Conservation (phyloP, 2,888 invertebrate species). For the Apoderus coryli region DNA sequence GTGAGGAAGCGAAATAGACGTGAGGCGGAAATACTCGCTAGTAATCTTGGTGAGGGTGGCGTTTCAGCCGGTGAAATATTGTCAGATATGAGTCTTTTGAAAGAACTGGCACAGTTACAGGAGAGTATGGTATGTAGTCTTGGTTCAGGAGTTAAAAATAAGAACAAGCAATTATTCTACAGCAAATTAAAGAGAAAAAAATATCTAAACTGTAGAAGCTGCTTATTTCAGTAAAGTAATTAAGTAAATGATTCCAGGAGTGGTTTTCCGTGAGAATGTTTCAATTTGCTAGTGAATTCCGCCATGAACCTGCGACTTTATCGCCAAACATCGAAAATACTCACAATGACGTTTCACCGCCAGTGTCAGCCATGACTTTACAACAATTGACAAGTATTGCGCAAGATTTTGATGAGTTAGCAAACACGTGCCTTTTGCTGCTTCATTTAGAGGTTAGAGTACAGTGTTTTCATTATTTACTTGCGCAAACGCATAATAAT, state of each 20-base stretch:
- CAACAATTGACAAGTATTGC: slow-evolving; percentile 57
- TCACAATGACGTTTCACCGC: slow-evolving; percentile 24
- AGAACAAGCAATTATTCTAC: too few species aligned
- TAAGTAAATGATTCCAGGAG: slow-evolving; percentile 39
- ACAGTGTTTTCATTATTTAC: slow-evolving; percentile 88
- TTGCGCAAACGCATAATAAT: slow-evolving; percentile 34
- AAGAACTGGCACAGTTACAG: slow-evolving; percentile 76
- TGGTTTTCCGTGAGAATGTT: slow-evolving; percentile 62
- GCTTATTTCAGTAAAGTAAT: neutral
- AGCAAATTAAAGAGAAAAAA: too few species aligned
- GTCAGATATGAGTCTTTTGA: slow-evolving; percentile 66
- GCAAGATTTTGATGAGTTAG: slow-evolving; percentile 72
- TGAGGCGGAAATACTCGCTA: slow-evolving; percentile 86
- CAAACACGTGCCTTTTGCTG: slow-evolving; percentile 80
- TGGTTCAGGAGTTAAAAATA: too few species aligned
- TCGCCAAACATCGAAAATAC: slow-evolving; percentile 30
- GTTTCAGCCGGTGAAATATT: slow-evolving; percentile 76
- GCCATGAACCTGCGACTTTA: slow-evolving; percentile 33
- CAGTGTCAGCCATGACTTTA: slow-evolving; percentile 41
- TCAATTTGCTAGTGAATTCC: slow-evolving; percentile 40
- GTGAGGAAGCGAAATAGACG: slow-evolving; percentile 64
- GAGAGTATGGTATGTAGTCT: slow-evolving; percentile 65
- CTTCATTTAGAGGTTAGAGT: slow-evolving; percentile 88
- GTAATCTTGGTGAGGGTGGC: slow-evolving; percentile 73
- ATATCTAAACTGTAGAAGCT: too few species aligned